phyloP scores from a whole-genome alignment of 1,140 invertebrate species.

The Drosophila pectinifera region DNA sequence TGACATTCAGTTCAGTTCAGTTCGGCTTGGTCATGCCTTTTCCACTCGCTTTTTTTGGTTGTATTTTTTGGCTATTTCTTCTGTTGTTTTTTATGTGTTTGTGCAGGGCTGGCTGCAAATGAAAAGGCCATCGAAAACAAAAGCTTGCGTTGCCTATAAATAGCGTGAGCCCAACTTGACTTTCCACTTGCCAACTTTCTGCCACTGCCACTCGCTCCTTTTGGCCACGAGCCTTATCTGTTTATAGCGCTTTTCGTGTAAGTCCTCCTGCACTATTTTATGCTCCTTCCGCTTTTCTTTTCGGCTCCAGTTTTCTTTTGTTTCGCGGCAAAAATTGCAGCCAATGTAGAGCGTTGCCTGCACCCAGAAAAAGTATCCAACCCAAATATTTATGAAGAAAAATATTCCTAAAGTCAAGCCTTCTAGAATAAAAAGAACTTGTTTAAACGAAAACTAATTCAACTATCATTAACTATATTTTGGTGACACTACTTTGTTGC shows the following conservation, averaged over 20 bases:
- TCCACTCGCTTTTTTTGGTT: conserved; percentile 12
- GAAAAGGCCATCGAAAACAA: conserved; percentile 82
- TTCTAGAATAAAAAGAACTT: neutral
- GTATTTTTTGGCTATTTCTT: conserved; percentile 35
- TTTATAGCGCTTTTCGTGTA: conserved; percentile 65
- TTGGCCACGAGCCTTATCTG: conserved; percentile 49
- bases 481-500: neutral
- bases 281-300: conserved; percentile 17
- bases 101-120: conserved; percentile 70
- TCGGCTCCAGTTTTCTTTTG: conserved; percentile 18
- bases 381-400: neutral
- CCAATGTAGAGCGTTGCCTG: conserved; percentile 36
- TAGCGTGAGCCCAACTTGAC: conserved; percentile 77
- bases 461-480: neutral
- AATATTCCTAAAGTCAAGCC: too few species aligned
- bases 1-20: conserved; percentile 38
- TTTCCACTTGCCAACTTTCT: conserved; percentile 71
- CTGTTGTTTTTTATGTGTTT: conserved; percentile 38
- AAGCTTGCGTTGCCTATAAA: conserved; percentile 80
- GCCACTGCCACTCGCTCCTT: conserved; percentile 29
- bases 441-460: neutral
- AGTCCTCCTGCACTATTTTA: conserved; percentile 35
- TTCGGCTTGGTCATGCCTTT: conserved; percentile 30
- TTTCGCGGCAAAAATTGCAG: conserved; percentile 49
- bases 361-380: neutral